Base-by-base conservation (phyloP, 2,888 invertebrate genomes). In the Lamellibrachia columna region DNA sequence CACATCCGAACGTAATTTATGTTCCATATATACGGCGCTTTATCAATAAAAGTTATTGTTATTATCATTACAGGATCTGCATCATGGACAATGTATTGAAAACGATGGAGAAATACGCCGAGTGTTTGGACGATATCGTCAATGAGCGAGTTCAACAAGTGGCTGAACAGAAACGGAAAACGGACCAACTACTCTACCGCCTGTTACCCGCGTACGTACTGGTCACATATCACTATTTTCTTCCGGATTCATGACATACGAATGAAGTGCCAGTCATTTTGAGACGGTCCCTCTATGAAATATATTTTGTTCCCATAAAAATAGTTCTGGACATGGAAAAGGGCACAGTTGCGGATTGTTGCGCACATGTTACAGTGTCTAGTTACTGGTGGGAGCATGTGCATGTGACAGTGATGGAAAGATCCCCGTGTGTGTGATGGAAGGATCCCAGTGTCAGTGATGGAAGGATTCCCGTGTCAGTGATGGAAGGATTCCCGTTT, bases 101-200 rank as follows among this genome's bases (percentile, higher is more conserved):
- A 53, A 92, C 95, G 95, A 94, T 96, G 94, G 95, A 96, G 93
- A 95, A 94, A 0, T 96, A 96, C 94, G 95, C 96, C 52, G 95
- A 95, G 91, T 96, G 96, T 92, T 94, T 96, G 92, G 96, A 96
- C 91, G 94, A 95, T 90, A 94, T 96, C 91, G 96, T 96, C 22
- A 94, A 95, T 2, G 95, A 96, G 90, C 93, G 96, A 91, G 96
- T 96, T 95, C 96, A 15, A 95, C 95, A 96, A 92, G 94, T 96
- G 90, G 95, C 95, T 2, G 95, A 95, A 90, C 96, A 96, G 93
- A 96, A 96, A 93, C 95, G 95, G 94, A 96, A 96, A 93, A 96
- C 96, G 0, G 96, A 96, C 92, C 94, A 94, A 53, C 94, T 96
- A 3, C 94, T 96, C 7, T 96, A 95, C 93, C 94, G 95, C 90